These are phyloP conservation scores for Sinocyclocheilus anshuiensis DNA, from an alignment of 2,113 vertebrate genomes.

Conservation along the genomic window DNA sequence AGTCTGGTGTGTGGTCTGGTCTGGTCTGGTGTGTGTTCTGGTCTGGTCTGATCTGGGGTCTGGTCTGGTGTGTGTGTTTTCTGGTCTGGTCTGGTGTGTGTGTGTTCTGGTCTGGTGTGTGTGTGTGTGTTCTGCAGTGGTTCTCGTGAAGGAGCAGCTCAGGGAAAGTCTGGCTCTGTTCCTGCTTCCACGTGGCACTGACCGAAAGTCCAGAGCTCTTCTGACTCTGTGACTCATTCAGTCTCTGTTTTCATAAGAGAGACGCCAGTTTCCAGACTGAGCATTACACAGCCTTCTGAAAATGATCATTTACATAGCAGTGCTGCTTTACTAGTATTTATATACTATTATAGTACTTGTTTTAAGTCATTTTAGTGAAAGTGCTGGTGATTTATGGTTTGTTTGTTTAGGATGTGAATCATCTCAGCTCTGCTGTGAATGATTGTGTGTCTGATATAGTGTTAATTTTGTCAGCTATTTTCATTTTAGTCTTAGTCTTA, in stretches of 20 bases:
- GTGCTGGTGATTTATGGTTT: too few relatives aligned
- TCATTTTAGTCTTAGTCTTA: too few relatives aligned
- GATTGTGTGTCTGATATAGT: too few relatives aligned
- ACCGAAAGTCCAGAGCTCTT: constrained; percentile 38
- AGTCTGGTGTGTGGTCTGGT: neutral
- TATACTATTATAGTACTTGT: neutral
- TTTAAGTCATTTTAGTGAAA: neutral
- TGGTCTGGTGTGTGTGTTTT: neutral
- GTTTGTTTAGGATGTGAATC: too few relatives aligned
- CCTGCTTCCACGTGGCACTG: constrained; percentile 78
- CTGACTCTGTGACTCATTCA: constrained; percentile 51
- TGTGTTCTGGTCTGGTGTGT: neutral
- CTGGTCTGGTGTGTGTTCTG: neutral
- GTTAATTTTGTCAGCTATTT: too few relatives aligned
- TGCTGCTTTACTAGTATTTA: neutral
- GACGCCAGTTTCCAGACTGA: constrained; percentile 43
- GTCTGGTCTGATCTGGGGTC: neutral
- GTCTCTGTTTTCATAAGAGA: constrained; percentile 44
- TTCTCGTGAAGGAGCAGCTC: constrained; percentile 54
- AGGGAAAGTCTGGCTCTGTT: constrained; percentile 72
- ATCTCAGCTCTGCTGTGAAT: too few relatives aligned
- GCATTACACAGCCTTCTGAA: constrained; percentile 29
- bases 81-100: neutral
- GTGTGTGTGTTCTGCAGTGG: neutral
- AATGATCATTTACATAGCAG: neutral